phyloP scores from a whole-genome alignment of 2,797 vertebrate species.

The Sebastes iracundus region DNA sequence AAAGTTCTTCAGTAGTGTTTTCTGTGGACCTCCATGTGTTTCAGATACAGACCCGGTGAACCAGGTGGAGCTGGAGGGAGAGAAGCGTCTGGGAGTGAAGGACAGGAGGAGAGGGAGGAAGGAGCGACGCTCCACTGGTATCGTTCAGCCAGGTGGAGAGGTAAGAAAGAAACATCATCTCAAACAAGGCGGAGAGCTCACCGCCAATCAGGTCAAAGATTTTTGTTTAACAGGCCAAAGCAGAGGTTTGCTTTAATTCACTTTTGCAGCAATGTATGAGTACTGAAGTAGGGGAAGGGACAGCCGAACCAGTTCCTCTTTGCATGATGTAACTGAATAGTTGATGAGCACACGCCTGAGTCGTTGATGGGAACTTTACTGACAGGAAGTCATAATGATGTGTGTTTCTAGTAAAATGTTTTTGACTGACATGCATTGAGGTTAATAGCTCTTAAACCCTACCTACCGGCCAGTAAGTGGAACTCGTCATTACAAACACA shows the following conservation, averaged over 20 bases:
- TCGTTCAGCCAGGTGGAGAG: conserved; percentile 69
- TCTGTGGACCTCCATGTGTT: background rate
- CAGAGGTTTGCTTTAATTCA: background rate
- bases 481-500: no score
- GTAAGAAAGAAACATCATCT: conserved; percentile 51
- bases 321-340: background rate
- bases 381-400: background rate
- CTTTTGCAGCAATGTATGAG: background rate
- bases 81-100: conserved; percentile 68
- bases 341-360: background rate
- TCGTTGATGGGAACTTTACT: background rate
- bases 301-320: background rate
- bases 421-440: background rate
- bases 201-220: no score
- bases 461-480: no score
- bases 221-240: background rate
- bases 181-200: background rate
- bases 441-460: background rate
- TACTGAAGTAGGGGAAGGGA: background rate
- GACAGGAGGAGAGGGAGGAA: conserved; percentile 74
- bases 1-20: background rate
- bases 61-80: conserved; percentile 61
- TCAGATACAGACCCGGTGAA: conserved; percentile 77
- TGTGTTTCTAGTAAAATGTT: background rate
- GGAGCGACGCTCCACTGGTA: conserved; percentile 84